Evolutionary conservation across 1,140 invertebrate genomes (phyloP).

Genomic region (Venustaconcha ellipsiformis): DNA sequence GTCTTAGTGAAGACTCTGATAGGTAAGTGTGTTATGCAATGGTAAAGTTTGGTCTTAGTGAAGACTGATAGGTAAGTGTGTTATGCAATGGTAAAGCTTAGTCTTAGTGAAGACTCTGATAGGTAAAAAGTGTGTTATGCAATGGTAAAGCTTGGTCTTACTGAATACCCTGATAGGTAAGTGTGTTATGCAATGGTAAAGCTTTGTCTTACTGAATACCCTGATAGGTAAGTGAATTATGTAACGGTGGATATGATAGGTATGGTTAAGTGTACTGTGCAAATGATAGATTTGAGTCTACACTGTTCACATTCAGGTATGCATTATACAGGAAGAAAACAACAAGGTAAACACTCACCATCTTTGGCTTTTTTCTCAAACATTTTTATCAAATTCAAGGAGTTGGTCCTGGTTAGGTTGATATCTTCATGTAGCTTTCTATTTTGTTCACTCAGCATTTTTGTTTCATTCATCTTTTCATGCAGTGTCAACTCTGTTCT

Average conservation of each 20-base stretch:
- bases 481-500: conserved; percentile 54
- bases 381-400: conserved; percentile 45
- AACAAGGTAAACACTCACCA: conserved; percentile 23
- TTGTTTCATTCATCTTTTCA: conserved; percentile 51
- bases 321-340: neutral
- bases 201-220: too few relatives aligned
- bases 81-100: too few relatives aligned
- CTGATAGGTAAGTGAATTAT: too few relatives aligned
- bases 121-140: too few relatives aligned
- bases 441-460: conserved; percentile 39
- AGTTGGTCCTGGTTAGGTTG: conserved; percentile 43
- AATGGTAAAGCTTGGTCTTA: too few relatives aligned
- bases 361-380: conserved; percentile 54
- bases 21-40: too few relatives aligned
- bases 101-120: too few relatives aligned
- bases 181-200: too few relatives aligned
- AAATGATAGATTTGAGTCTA: neutral
- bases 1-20: too few relatives aligned
- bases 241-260: neutral
- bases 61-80: too few relatives aligned
- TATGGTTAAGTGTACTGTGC: neutral
- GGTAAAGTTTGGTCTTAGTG: too few relatives aligned
- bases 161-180: too few relatives aligned
- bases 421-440: conserved; percentile 41
- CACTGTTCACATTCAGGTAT: neutral